phyloP scores from a whole-genome alignment of 1,140 invertebrate species.

The Drosophila paulistorum region DNA sequence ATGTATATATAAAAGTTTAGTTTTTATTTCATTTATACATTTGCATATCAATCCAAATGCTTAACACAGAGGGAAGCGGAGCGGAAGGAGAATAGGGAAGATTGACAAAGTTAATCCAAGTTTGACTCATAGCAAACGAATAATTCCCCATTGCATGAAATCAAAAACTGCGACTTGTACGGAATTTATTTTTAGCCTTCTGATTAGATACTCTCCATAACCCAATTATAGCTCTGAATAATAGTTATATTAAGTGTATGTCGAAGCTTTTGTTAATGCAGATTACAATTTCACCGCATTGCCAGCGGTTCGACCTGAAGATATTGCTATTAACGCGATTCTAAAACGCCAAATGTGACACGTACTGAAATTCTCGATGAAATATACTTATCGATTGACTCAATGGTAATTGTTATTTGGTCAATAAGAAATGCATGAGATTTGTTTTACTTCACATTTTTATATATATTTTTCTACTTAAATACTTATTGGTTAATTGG shows the following conservation, averaged over 20 bases:
- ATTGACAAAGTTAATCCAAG: conserved; percentile 28
- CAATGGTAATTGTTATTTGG: too few relatives aligned
- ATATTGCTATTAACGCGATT: neutral
- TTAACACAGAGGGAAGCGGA: neutral
- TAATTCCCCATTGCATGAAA: neutral
- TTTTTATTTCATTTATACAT: conserved; percentile 41
- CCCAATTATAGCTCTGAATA: conserved; percentile 1
- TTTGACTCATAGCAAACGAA: conserved; percentile 41
- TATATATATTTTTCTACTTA: too few relatives aligned
- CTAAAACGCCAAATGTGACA: neutral
- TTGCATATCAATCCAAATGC: conserved; percentile 64
- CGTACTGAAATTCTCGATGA: neutral
- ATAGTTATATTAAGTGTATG: neutral
- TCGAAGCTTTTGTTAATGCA: neutral
- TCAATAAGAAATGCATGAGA: too few relatives aligned
- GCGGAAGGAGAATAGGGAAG: neutral
- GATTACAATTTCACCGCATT: neutral
- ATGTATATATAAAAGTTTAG: conserved; percentile 5
- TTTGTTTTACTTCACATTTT: too few relatives aligned
- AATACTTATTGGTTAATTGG: too few relatives aligned
- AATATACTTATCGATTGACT: too few relatives aligned
- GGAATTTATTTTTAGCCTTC: neutral
- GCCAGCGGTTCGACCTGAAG: neutral
- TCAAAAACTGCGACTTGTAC: neutral
- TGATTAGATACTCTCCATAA: neutral